Base-by-base conservation (phyloP, 2,797 vertebrate species). In the Urocyon cinereoargenteus region DNA sequence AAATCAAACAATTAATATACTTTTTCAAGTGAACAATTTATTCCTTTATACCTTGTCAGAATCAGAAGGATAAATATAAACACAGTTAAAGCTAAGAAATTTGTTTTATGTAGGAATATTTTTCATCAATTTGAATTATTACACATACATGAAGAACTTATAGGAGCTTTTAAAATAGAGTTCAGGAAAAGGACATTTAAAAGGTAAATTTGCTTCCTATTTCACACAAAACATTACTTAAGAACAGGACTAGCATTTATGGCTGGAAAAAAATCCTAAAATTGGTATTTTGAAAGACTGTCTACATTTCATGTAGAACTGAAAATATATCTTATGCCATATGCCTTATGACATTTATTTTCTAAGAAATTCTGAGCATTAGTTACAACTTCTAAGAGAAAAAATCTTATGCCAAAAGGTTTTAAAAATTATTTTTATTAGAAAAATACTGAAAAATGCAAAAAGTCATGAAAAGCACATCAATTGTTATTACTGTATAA, bases 181-280 rank as follows among this genome's bases (percentile, higher is more conserved):
- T 88, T 97, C 86, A 96, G 26, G 28, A 90, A 94, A 95, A 94
- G 53, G 59, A 77, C 55, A 88, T 68, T 87, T 90, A 77, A 91
- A 94, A 86, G 18, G 55, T 82, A 89, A 92, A 59, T 77, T 90
- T 82, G 66, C n/a, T 75, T 51, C 26, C 26, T 45, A 72, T 86
- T 96, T 93, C 93, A 75, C 55, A 96, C n/a, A 91, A 95, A 93
- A 83, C 34, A 96, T 82, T 91, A 94, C 19, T 91, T 91, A 86
- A 73, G 24, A 91, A 83, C 53, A 61, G 8, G 85, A 90, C 26
- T 66, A 62, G 18, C 18, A 55, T 34, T 66, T 91, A 78, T 51
- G 81, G 40, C 55, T 91, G 15, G 66, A 85, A 45, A 75, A 73
- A 91, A 61, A 53, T 81, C 45, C 3, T 90, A 83, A 95, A 88